Conservation (phyloP, 2,888 invertebrate species). For the Neelides folsomi region DNA sequence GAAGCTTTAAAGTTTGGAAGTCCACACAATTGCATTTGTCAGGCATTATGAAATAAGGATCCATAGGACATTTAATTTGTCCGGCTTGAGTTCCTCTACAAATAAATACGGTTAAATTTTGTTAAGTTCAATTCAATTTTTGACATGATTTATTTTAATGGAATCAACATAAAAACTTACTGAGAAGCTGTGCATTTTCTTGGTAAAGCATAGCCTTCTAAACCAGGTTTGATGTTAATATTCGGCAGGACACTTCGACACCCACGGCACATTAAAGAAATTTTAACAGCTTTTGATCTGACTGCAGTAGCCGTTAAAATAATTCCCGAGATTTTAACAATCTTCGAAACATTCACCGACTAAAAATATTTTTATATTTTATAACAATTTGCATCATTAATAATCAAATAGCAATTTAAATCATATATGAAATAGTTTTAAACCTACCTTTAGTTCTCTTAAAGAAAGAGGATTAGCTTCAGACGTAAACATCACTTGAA, state of each 20-base stretch:
- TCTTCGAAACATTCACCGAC: constrained; percentile 82
- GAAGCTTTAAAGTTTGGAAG: constrained; percentile 92
- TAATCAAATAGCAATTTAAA: too few relatives aligned
- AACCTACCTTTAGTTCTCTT: constrained; percentile 74
- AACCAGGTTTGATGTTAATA: constrained; percentile 77
- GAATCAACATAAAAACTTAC: constrained; percentile 8
- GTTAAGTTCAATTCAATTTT: background rate
- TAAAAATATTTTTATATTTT: constrained; percentile 39
- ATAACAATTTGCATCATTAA: too few relatives aligned
- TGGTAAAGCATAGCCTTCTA: constrained; percentile 91
- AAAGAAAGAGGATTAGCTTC: constrained; percentile 68
- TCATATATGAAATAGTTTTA: too few relatives aligned
- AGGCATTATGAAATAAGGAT: constrained; percentile 95
- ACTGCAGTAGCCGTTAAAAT: constrained; percentile 87
- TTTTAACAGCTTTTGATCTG: constrained; percentile 85
- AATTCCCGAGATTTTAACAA: constrained; percentile 93
- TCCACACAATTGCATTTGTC: constrained; percentile 96
- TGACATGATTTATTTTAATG: background rate
- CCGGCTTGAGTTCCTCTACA: constrained; percentile 72
- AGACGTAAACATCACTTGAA: constrained; percentile 78
- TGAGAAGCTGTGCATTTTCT: constrained; percentile 57
- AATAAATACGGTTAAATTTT: background rate
- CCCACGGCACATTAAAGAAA: constrained; percentile 88
- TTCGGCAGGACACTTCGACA: constrained; percentile 82
- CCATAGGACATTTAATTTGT: constrained; percentile 81